These are phyloP conservation scores for Cecropterus lyciades DNA, from an alignment of 1,140 invertebrate species.

Conservation along the genomic window DNA sequence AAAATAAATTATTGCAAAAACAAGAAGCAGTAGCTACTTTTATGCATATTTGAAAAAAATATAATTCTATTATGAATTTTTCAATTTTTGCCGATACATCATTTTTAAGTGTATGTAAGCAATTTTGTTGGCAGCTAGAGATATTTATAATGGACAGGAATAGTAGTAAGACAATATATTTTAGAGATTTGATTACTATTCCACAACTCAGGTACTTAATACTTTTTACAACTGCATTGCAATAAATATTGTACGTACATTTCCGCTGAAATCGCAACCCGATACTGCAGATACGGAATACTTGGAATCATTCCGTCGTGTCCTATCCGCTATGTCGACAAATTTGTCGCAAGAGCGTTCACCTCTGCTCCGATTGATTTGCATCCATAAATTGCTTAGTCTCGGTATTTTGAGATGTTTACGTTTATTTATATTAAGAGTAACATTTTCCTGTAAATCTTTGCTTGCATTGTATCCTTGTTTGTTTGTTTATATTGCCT, in stretches of 20 bases:
- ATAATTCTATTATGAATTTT: no score
- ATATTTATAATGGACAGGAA: no score
- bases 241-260: neutral
- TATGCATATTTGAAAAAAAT: no score
- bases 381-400: constrained; percentile 21
- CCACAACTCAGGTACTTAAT: no score
- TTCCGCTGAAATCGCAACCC: constrained; percentile 16
- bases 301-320: constrained; percentile 14
- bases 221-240: no score
- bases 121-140: no score
- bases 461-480: neutral
- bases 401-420: constrained; percentile 27
- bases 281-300: constrained; percentile 27
- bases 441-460: constrained; percentile 4
- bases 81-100: no score
- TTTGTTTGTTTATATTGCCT: neutral
- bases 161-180: no score
- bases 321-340: constrained; percentile 17
- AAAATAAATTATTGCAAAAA: no score
- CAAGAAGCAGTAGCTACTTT: no score
- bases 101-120: no score
- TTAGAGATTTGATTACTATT: no score
- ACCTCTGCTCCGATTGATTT: constrained; percentile 42
- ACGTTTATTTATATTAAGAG: constrained; percentile 13
- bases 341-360: constrained; percentile 38